phyloP scores from a whole-genome alignment of 1,140 invertebrate species.

The Calosoma granatense region DNA sequence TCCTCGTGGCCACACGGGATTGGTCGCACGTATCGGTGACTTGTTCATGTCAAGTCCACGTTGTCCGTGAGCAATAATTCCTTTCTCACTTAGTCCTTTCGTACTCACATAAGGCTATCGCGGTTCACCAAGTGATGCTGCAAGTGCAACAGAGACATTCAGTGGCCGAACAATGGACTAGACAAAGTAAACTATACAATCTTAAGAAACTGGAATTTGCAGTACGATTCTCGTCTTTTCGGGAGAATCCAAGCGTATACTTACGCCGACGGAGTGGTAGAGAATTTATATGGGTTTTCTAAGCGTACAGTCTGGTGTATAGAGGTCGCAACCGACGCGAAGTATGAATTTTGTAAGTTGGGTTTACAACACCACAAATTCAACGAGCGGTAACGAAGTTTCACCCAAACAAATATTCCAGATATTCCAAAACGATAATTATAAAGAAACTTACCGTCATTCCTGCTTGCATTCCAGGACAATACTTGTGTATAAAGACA shows the following conservation, averaged over 20 bases:
- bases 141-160: not conserved
- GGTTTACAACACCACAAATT: not conserved
- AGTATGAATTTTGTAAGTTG: not conserved
- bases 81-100: slow-evolving; percentile 23
- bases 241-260: slow-evolving; percentile 29
- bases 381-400: not conserved
- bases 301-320: slow-evolving; percentile 10
- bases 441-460: not conserved
- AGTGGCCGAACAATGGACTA: slow-evolving; percentile 14
- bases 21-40: slow-evolving; percentile 19
- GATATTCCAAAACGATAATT: not conserved
- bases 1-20: slow-evolving; percentile 15
- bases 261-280: slow-evolving; percentile 17
- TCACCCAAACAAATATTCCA: not conserved
- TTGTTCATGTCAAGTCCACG: slow-evolving; percentile 26
- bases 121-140: not conserved
- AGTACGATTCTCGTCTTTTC: slow-evolving; percentile 31
- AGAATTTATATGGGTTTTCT: slow-evolving; percentile 28
- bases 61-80: slow-evolving; percentile 22
- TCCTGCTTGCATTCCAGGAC: not conserved
- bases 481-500: too few species aligned
- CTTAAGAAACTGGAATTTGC: slow-evolving; percentile 31
- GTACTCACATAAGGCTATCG: not conserved
- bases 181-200: slow-evolving; percentile 22
- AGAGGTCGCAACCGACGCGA: not conserved